These are phyloP conservation scores for Corythornis cristatus DNA, from an alignment of 2,113 vertebrate species.

Conservation along the genomic window DNA sequence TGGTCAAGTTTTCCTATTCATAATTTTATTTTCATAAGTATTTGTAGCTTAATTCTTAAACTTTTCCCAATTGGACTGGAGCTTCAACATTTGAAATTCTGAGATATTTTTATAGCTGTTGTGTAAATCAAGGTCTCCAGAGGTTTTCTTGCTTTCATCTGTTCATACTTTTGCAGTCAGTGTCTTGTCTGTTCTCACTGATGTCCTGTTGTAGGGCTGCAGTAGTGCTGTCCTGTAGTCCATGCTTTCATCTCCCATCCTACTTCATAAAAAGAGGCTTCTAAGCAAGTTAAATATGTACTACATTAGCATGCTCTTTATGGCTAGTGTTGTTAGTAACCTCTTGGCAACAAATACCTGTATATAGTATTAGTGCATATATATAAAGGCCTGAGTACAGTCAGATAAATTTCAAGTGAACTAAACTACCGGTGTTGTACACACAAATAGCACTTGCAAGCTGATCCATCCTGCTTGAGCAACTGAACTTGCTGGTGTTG, in stretches of 20 bases:
- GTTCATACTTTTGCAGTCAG: background rate
- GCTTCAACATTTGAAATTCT: background rate
- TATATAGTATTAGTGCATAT: background rate
- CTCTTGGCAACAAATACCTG: background rate
- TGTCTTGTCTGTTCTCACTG: background rate
- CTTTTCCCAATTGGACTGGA: background rate
- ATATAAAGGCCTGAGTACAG: background rate
- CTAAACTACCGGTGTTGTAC: background rate
- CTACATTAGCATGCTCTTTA: background rate
- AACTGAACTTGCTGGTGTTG: background rate
- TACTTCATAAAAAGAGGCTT: background rate
- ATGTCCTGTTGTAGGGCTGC: background rate
- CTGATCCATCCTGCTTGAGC: background rate
- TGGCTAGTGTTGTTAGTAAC: background rate
- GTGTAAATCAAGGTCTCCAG: background rate
- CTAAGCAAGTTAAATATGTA: background rate
- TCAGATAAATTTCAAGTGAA: background rate
- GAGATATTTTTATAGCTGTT: background rate
- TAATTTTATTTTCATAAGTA: background rate
- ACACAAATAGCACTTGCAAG: background rate
- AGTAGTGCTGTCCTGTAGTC: background rate
- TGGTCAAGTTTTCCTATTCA: background rate
- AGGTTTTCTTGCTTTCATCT: background rate
- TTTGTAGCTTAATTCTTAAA: background rate
- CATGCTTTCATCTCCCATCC: background rate